Conservation (phyloP, 2,888 invertebrate genomes). For the Myopa testacea region DNA sequence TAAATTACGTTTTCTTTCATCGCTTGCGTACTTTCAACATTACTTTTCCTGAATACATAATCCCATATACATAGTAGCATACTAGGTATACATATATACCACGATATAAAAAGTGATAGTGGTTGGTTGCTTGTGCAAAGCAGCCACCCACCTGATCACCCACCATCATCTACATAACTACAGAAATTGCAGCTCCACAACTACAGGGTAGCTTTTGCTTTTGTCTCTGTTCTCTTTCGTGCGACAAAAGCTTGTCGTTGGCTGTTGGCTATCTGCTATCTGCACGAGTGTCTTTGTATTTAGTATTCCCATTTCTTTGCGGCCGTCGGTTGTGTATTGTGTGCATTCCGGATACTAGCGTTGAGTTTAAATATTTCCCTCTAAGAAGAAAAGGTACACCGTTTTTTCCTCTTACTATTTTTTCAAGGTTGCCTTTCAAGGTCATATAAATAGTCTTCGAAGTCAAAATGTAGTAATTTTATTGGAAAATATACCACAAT, state of each 20-base stretch:
- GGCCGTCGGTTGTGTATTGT: constrained; percentile 24
- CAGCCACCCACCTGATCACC: too few species aligned
- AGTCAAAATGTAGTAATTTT: background rate
- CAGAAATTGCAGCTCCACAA: too few species aligned
- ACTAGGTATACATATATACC: background rate
- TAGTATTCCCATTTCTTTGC: constrained; percentile 26
- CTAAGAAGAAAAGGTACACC: constrained; percentile 20
- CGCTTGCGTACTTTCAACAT: too few species aligned
- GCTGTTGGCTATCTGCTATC: background rate
- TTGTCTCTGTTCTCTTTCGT: background rate
- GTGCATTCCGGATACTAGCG: background rate
- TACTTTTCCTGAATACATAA: background rate
- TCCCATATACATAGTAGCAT: background rate
- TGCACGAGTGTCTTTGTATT: background rate
- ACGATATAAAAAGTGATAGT: background rate
- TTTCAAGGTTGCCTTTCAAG: constrained; percentile 24
- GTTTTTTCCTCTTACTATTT: constrained; percentile 1
- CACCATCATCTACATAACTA: too few species aligned
- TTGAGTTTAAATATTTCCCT: background rate
- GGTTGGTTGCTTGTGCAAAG: too few species aligned
- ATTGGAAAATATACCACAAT: background rate
- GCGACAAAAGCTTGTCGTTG: background rate
- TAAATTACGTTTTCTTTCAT: background rate
- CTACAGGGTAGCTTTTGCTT: background rate
- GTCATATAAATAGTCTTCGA: background rate